phyloP scores from a whole-genome alignment of 2,113 vertebrate species.

The Cercopithecus mona region DNA sequence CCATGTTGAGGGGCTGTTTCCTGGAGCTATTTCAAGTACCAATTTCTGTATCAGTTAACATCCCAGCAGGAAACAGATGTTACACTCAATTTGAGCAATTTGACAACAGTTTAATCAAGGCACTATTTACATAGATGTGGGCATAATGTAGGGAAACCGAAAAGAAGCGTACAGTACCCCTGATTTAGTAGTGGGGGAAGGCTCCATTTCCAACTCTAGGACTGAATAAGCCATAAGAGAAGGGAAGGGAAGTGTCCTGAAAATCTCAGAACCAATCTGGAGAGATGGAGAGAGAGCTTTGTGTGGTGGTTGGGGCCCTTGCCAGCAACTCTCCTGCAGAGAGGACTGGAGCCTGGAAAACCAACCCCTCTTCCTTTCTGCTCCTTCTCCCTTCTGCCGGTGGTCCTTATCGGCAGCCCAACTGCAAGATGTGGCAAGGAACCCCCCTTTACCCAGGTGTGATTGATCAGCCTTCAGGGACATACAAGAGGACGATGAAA shows the following conservation, averaged over 20 bases:
- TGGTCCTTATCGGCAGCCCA: rapidly evolving
- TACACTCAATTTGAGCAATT: not conserved
- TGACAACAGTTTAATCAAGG: conserved; percentile 53
- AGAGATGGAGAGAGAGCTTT: not conserved
- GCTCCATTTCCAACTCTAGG: not conserved
- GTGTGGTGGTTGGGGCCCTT: rapidly evolving
- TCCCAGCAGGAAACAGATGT: conserved; percentile 67
- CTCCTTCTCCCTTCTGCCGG: not conserved
- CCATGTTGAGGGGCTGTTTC: not conserved
- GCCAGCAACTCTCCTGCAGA: not conserved
- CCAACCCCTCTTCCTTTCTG: not conserved
- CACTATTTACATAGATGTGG: conserved; percentile 41
- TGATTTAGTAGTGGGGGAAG: not conserved
- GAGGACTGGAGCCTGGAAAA: not conserved
- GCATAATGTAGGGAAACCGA: not conserved
- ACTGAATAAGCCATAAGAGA: not conserved
- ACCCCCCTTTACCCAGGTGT: not conserved
- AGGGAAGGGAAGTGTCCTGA: not conserved
- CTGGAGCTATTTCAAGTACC: conserved; percentile 46
- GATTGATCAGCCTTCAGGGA: not conserved
- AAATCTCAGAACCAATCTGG: not conserved
- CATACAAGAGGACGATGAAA: not conserved
- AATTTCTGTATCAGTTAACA: conserved; percentile 33
- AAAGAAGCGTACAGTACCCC: not conserved
- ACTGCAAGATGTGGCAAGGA: not conserved